Evolutionary conservation across 2,797 vertebrate genomes (phyloP).

Genomic region (Salarias fasciatus): DNA sequence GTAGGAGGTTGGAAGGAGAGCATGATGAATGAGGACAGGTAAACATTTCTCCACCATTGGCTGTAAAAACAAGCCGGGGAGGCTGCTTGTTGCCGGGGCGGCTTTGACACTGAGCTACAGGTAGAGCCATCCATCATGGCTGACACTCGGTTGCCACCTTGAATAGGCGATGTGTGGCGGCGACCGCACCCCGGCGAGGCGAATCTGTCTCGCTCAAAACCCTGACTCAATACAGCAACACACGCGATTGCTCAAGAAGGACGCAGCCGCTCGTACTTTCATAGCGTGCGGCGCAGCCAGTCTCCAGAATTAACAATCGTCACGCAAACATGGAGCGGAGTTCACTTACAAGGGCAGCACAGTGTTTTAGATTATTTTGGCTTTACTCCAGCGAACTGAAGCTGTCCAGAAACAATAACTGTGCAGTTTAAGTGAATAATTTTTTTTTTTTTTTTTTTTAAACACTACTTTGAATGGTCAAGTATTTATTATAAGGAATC

Average conservation of each 20-base stretch:
- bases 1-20: conserved; percentile 8
- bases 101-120: conserved; percentile 34
- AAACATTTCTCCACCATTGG: conserved; percentile 70
- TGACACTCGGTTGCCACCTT: conserved; percentile 67
- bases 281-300: conserved; percentile 23
- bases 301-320: conserved; percentile 1
- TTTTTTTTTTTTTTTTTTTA: too few species aligned
- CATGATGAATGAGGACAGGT: conserved; percentile 78
- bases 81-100: conserved; percentile 10
- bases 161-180: conserved; percentile 57
- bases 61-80: conserved; percentile 69
- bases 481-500: too few species aligned
- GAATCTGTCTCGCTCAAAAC: conserved; percentile 50
- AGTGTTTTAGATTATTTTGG: too few species aligned
- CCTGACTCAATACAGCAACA: conserved; percentile 41
- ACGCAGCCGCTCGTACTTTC: conserved; percentile 27
- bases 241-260: conserved; percentile 37
- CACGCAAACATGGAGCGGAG: conserved; percentile 22
- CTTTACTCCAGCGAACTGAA: too few species aligned
- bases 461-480: too few species aligned
- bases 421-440: too few species aligned
- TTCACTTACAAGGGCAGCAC: conserved; percentile 1
- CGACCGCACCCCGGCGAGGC: conserved; percentile 43
- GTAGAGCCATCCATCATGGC: conserved; percentile 67
- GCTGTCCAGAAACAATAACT: too few species aligned